These are phyloP conservation scores for Lochmaea crataegi DNA, from an alignment of 2,888 invertebrate species.

Conservation along the genomic window DNA sequence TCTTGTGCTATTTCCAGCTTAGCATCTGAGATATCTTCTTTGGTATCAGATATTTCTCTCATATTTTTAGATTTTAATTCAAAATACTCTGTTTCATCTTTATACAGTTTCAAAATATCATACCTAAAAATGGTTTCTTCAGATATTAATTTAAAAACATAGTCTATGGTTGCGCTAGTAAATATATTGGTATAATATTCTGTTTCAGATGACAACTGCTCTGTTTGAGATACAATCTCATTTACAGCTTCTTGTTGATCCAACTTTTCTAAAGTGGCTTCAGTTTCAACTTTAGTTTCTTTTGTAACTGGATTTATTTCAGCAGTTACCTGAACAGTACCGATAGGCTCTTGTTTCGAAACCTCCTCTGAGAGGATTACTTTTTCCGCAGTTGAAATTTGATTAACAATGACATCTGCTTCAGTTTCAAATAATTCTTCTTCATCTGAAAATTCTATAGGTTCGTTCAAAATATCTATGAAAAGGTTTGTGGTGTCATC, in stretches of 20 bases:
- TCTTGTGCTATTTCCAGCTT: background rate
- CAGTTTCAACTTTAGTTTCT: background rate
- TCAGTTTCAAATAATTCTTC: background rate
- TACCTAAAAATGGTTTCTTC: conserved; percentile 41
- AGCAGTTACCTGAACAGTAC: background rate
- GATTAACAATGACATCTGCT: background rate
- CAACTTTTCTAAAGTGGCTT: background rate
- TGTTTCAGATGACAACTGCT: background rate
- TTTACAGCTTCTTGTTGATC: background rate
- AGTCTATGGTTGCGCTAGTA: background rate
- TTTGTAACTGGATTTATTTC: background rate
- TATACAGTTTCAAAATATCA: conserved; percentile 44
- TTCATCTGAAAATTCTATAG: conserved; percentile 33
- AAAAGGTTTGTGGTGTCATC: conserved; percentile 57
- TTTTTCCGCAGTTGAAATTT: too few relatives aligned
- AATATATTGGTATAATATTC: background rate
- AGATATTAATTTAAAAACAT: background rate
- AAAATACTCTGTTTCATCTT: conserved; percentile 47
- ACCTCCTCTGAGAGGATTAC: background rate
- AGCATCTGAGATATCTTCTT: conserved; percentile 4
- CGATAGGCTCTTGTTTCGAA: background rate
- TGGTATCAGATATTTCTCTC: background rate
- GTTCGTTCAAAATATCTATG: conserved; percentile 60
- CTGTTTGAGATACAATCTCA: background rate
- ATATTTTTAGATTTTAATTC: conserved; percentile 23